Conservation (phyloP, 2,797 vertebrate genomes). For the Sebastes alutus region DNA sequence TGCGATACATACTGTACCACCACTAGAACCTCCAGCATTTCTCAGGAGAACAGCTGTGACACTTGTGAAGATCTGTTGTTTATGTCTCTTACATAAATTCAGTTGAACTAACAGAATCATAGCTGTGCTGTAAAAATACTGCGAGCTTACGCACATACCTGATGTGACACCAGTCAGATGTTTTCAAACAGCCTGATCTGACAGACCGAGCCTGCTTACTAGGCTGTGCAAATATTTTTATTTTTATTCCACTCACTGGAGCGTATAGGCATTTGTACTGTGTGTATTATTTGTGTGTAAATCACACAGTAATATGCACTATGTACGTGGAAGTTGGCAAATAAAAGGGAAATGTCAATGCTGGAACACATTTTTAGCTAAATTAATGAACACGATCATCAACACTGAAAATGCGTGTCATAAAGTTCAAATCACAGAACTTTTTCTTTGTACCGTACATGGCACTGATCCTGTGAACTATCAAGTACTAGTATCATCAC, state of each 20-base stretch:
- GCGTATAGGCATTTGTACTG: background rate
- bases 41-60: slow-evolving; percentile 6
- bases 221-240: slow-evolving; percentile 3
- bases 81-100: slow-evolving; percentile 12
- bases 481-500: background rate
- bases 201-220: slow-evolving; percentile 12
- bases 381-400: background rate
- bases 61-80: slow-evolving; percentile 11
- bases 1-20: background rate
- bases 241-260: slow-evolving; percentile 19
- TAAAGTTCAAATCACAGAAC: background rate
- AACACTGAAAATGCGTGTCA: background rate
- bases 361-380: background rate
- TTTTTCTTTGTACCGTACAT: background rate
- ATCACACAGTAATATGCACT: background rate
- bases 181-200: slow-evolving; percentile 42
- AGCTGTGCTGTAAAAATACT: background rate
- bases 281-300: background rate
- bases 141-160: slow-evolving; percentile 9
- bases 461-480: background rate
- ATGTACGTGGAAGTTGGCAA: background rate
- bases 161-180: slow-evolving; percentile 22
- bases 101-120: slow-evolving; percentile 11
- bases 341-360: background rate
- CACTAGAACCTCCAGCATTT: background rate